A percentile compares a stretch with the other conserved stretches of the same genome.
Conservation (phyloP, 2,888 invertebrate genomes). For the Xylota segnis region DNA sequence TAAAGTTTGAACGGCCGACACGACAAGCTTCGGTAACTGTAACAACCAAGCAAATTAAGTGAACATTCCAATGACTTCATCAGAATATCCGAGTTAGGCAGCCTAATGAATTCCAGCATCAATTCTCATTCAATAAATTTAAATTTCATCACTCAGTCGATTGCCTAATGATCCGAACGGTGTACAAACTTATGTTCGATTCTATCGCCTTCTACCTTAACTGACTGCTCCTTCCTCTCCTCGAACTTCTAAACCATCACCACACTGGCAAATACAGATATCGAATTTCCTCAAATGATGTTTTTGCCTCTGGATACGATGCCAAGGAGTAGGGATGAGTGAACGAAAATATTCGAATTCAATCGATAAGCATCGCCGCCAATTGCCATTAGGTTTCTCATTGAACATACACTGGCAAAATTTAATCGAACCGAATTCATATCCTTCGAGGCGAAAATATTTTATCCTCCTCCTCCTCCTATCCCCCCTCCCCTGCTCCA, state of each 20-base stretch:
- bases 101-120: conserved; percentile 70
- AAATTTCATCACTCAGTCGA: conserved; percentile 72
- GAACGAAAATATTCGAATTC: conserved; percentile 63
- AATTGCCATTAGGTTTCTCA: conserved; percentile 69
- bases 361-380: conserved; percentile 73
- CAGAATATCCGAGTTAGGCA: conserved; percentile 29
- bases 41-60: conserved; percentile 36
- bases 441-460: conserved; percentile 62
- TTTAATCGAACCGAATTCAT: conserved; percentile 69
- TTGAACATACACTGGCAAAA: conserved; percentile 49
- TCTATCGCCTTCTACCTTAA: conserved; percentile 42
- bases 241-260: background rate
- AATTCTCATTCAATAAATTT: conserved; percentile 73
- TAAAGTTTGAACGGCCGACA: conserved; percentile 3
- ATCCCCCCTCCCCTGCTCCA: background rate
- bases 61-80: conserved; percentile 59
- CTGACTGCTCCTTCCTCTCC: background rate
- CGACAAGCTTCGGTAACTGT: conserved; percentile 8
- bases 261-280: conserved; percentile 38
- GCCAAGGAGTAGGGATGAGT: conserved; percentile 4
- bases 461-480: too few relatives aligned
- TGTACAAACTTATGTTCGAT: conserved; percentile 67
- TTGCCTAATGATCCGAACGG: conserved; percentile 69
- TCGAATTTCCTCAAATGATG: conserved; percentile 35
- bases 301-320: conserved; percentile 10